Base-by-base conservation (phyloP, 2,113 vertebrate species). In the Mastomys coucha region DNA sequence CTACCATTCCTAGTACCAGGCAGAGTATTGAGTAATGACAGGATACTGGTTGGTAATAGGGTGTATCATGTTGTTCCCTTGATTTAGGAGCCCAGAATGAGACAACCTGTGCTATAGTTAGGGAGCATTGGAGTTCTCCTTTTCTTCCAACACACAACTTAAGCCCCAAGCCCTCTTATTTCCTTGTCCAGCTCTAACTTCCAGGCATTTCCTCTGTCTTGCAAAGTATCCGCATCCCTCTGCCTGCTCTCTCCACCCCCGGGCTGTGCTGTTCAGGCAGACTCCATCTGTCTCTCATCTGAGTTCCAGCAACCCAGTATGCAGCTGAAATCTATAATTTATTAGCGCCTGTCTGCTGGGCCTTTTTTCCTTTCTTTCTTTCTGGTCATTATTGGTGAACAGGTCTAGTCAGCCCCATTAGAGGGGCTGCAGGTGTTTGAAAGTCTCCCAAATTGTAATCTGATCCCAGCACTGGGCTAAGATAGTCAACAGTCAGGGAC, bases 301-400 rank as follows among this genome's bases (percentile, higher is more conserved):
- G 0, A 85, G 91, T 89, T 96, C 91, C 89, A 97, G 76, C 24
- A 9, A 80, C 39, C 19, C 42, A 81, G 86, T 69, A 31, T 65
- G 95, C 82, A 95, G 90, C 89, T 85, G 82, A 95, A 94, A 91
- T 97, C 90, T 95, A 91, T 97, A 97, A 97, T 96, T 97, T 93
- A 96, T 96, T 69, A 93, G 60, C 11, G n/a, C n/a, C 76, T 73
- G 96, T 97, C 96, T 97, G 90, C 84, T 36, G 19, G 77, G 56
- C 49, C 65, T 80, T 84, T 72, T 87, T 65, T 76, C n/a, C 91
- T 87, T 81, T 91, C 93, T 85, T 87, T 76, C 85, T 7, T n/a
- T n/a, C 85, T 7, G 1, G 86, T 82, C 70, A 91, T 65, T 39
- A 58, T 42, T 92, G 76, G 92, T 94, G 31, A 53, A 49, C 24